A percentile compares a stretch with the other conserved stretches of the same genome.
Conservation (phyloP, 2,797 vertebrate species). For the Lacerta agilis region DNA sequence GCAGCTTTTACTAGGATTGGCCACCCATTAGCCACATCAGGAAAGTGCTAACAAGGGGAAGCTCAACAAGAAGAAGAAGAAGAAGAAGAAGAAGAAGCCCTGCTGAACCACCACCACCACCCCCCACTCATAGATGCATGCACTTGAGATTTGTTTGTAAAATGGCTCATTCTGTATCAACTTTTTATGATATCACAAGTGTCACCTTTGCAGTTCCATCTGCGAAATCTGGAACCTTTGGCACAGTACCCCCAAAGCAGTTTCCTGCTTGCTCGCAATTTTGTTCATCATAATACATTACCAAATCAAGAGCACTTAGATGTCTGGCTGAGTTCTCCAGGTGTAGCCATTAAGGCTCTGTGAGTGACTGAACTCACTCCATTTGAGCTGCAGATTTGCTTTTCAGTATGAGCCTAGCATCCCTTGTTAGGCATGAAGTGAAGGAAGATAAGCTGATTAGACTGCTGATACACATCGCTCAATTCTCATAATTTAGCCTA, state of each 20-base stretch:
- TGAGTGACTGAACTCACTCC: not conserved
- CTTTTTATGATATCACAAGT: slow-evolving; percentile 32
- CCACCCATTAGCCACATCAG: slow-evolving; percentile 61
- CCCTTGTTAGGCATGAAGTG: slow-evolving; percentile 16
- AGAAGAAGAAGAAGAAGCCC: not conserved
- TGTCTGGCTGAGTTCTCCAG: not conserved
- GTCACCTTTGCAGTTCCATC: slow-evolving; percentile 54
- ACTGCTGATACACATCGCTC: not conserved
- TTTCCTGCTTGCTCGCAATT: slow-evolving; percentile 36
- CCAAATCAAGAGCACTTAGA: not conserved
- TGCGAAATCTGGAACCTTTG: slow-evolving; percentile 54
- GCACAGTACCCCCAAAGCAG: slow-evolving; percentile 45
- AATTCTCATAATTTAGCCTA: slow-evolving; percentile 17
- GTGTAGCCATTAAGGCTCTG: slow-evolving; percentile 15
- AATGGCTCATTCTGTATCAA: slow-evolving; percentile 62
- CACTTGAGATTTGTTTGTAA: slow-evolving; percentile 39
- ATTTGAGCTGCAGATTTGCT: not conserved
- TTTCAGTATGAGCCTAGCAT: not conserved
- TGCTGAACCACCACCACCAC: slow-evolving; percentile 19
- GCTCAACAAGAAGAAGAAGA: slow-evolving; percentile 33
- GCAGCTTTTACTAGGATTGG: slow-evolving; percentile 46
- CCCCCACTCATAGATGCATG: slow-evolving; percentile 53
- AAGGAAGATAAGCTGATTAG: slow-evolving; percentile 24
- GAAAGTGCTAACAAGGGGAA: slow-evolving; percentile 37
- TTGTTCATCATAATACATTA: slow-evolving; percentile 21